phyloP scores from a whole-genome alignment of 2,113 vertebrate species.

The Ploceus nigricollis region DNA sequence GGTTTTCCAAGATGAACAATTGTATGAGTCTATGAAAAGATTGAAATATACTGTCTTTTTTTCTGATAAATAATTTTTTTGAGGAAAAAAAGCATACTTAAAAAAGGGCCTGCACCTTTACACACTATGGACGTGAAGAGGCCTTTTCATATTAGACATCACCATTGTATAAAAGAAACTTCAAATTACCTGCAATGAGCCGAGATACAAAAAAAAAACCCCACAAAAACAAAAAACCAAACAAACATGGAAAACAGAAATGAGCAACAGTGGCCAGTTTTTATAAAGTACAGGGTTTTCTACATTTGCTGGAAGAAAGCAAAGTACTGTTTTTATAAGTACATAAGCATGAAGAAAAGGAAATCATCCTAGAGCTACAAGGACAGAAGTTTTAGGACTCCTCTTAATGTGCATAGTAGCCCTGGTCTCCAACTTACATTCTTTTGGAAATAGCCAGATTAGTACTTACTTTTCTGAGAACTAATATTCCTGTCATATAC shows the following conservation, averaged over 20 bases:
- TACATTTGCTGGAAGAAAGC: background rate
- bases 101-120: background rate
- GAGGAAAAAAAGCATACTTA: background rate
- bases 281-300: background rate
- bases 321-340: background rate
- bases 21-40: background rate
- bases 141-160: background rate
- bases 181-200: background rate
- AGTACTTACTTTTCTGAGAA: background rate
- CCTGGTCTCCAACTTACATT: background rate
- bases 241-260: background rate
- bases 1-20: background rate
- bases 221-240: accelerated
- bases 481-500: background rate
- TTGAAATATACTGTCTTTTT: background rate
- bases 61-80: background rate
- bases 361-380: background rate
- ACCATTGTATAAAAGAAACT: background rate
- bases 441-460: background rate
- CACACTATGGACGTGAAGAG: background rate
- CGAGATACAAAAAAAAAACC: background rate
- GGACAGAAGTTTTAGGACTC: background rate
- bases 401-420: background rate
- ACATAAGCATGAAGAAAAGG: background rate
- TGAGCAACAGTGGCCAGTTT: background rate